Evolutionary conservation across 2,797 vertebrate genomes (phyloP), one percentile per base, ranked within the genome.

Genomic region (Acropternis orthonyx): DNA sequence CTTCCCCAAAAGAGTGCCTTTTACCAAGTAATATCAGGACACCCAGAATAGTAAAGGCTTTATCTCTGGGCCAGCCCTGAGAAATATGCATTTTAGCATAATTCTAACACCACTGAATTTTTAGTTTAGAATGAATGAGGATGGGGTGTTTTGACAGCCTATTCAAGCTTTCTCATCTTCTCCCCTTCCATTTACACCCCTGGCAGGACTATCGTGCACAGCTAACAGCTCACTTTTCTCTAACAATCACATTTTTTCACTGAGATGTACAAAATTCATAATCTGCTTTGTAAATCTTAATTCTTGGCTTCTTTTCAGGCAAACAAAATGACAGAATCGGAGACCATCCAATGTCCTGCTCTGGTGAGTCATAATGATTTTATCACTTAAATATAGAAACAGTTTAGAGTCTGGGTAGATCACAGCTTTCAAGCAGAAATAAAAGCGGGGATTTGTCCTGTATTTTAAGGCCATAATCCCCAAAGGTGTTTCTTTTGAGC

Each of bases 311-410:
- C 24, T 66, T 84, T 94, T 86, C 88, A 88, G 52, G 80, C 58
- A 77, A 89, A 73, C 7, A 39, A 81, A 85, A 26, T 72, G 59
- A 78, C 48, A 84, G 85, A 76, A 90, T 78, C 48, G 0, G 69
- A 81, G 51, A 69, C 63, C 66, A 79, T 86, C 69, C 66, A 39
- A 12, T 67, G 66, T 81, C 63, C 79, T 61, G 18, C 48, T 90
- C 55, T 84, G 76, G 37, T 93, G 76, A 96, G 87, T 92, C 88
- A 92, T 56, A 75, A 37, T 44, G 63, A 82, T 88, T 90, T 93
- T 92, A 80, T 92, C 44, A 32, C 66, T 88, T 88, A 83, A 88
- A 95, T 86, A 66, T 24, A 86, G 69, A 84, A 95, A 86, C 51
- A 27, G 21, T 92, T 71, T 56, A 43, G 21, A 56, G 11, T 61